Evolutionary conservation across 1,140 invertebrate species (phyloP).

Genomic region (Meloidogyne chitwoodi): DNA sequence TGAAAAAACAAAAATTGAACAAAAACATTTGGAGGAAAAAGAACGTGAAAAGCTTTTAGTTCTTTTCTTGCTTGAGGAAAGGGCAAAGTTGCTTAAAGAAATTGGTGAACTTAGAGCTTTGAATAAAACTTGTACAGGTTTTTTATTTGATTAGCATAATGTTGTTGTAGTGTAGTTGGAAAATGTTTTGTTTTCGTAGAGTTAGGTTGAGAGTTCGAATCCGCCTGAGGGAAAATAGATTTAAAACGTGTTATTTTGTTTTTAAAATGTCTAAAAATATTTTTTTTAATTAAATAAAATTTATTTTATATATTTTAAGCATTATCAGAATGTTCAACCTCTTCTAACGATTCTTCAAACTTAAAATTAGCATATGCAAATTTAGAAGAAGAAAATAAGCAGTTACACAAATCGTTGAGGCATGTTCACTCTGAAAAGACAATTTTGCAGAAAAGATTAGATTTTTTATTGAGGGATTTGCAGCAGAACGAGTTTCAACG

Average conservation of each 20-base stretch:
- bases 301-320: no score
- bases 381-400: constrained; percentile 10
- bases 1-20: neutral
- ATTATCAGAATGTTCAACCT: neutral
- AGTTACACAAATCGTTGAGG: neutral
- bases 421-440: constrained; percentile 12
- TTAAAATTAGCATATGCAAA: neutral
- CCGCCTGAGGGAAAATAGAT: neutral
- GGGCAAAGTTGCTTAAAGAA: neutral
- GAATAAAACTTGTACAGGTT: neutral
- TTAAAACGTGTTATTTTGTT: no score
- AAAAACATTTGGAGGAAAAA: constrained; percentile 4
- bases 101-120: neutral
- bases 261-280: no score
- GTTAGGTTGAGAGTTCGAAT: neutral
- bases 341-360: neutral
- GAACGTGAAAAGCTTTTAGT: constrained; percentile 20
- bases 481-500: constrained; percentile 10
- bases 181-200: neutral
- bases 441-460: constrained; percentile 9
- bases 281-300: no score
- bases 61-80: constrained; percentile 21
- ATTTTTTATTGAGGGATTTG: neutral
- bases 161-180: neutral
- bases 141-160: neutral